Evolutionary conservation across 1,140 invertebrate genomes (phyloP).

Genomic region (Saccostrea cuccullata): DNA sequence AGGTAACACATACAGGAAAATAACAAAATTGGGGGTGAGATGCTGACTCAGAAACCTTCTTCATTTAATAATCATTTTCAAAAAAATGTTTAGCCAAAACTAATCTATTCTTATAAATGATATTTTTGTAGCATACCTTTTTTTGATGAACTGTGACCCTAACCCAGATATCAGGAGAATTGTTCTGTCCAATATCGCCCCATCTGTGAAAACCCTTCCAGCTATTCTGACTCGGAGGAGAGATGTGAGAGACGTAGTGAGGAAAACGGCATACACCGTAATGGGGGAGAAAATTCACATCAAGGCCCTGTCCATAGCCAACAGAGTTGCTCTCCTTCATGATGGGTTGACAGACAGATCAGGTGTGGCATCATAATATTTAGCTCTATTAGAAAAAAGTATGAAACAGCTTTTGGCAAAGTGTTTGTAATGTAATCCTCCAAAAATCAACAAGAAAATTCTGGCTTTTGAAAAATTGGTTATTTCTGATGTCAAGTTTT

Average conservation of each 20-base stretch:
- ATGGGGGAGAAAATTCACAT: slow-evolving; percentile 85
- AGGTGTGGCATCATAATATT: slow-evolving; percentile 67
- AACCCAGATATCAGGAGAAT: slow-evolving; percentile 85
- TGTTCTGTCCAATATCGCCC: slow-evolving; percentile 84
- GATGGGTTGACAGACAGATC: slow-evolving; percentile 85
- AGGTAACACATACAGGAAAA: slow-evolving; percentile 67
- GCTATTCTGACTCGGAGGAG: slow-evolving; percentile 85
- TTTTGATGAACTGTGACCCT: slow-evolving; percentile 87
- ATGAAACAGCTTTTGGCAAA: no score
- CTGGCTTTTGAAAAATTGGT: no score
- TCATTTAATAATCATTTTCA: background rate
- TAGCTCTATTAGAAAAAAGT: no score
- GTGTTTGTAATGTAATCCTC: no score
- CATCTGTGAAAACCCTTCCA: slow-evolving; percentile 83
- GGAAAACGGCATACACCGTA: slow-evolving; percentile 84
- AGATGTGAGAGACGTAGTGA: slow-evolving; percentile 87
- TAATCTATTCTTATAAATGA: background rate
- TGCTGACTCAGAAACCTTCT: no score
- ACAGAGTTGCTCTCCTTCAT: slow-evolving; percentile 83
- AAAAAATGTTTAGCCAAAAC: no score
- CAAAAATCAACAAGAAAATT: no score
- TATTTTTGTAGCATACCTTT: slow-evolving; percentile 83
- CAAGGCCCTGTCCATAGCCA: slow-evolving; percentile 84
- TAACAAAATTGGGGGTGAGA: no score
- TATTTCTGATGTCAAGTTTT: no score